Base-by-base conservation (phyloP, 2,888 invertebrate genomes). In the Morpho achilles region DNA sequence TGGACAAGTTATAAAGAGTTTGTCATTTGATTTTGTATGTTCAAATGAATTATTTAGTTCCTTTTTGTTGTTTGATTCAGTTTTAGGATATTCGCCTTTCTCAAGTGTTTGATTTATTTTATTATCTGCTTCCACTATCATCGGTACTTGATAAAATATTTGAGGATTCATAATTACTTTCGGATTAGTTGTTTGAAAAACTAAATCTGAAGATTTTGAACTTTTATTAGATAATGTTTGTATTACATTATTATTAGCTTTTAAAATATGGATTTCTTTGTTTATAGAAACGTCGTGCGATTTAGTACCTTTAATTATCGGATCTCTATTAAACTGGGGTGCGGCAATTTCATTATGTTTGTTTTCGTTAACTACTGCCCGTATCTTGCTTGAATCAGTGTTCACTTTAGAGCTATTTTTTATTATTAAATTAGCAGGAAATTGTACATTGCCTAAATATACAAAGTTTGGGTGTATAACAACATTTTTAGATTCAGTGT, bases 361-460 rank as follows among this genome's bases (percentile, higher is more conserved):
- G 61, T 75, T 82, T 66, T 88, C 88, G 60, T 76, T 82, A 43
- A 74, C 44, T 8, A 72, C 65, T 6, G 67, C 58, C 70, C 79
- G 72, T 45, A 52, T 78, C 53, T 70, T 68, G 65, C 75, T 79
- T 56, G 67, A 70, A n/a, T 71, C 68, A 42, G 77, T 80, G 55
- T 71, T 71, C 8, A 76, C 61, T 74, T 84, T 85, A 6, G 75
- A 57, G 51, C 75, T 83, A 60, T 83, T 88, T 69, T 87, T 88
- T 48, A 87, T 80, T 83, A 89, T 88, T 50, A 89, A 69, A 67
- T 89, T 90, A n/a, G 76, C 75, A 50, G 87, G 87, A 63, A 88
- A 84, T 62, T 88, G 88, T 1, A 89, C 81, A 60, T 91, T 91
- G 64, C 87, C 86, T 46, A 91, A 70, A 63, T 90, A 91, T 62